These are phyloP conservation scores for Ameiurus melas DNA, from an alignment of 2,113 vertebrate genomes.

Conservation along the genomic window DNA sequence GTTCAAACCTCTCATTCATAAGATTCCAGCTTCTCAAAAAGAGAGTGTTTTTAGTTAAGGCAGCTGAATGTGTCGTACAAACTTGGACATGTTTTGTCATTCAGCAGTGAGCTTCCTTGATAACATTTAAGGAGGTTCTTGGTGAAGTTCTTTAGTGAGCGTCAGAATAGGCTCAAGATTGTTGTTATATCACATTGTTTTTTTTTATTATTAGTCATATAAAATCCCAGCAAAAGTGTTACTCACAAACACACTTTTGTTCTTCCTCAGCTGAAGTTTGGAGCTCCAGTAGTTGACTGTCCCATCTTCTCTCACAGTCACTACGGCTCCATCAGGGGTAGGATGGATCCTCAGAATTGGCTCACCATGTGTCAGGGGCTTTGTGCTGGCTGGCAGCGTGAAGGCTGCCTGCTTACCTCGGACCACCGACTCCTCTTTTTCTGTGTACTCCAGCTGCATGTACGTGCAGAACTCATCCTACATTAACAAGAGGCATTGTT, in stretches of 20 bases:
- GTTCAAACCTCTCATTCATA: neutral
- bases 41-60: neutral
- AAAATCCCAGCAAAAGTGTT: neutral
- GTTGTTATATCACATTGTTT: neutral
- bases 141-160: neutral
- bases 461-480: constrained; percentile 78
- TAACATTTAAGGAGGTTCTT: neutral
- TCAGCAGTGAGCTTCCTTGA: neutral
- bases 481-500: neutral
- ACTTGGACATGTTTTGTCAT: neutral
- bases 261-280: constrained; percentile 75
- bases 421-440: constrained; percentile 62
- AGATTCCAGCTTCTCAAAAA: neutral
- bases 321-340: constrained; percentile 65
- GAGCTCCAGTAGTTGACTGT: constrained; percentile 76
- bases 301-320: constrained; percentile 77
- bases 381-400: constrained; percentile 68
- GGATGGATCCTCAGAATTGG: constrained; percentile 67
- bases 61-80: neutral
- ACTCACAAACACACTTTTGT: constrained; percentile 80
- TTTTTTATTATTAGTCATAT: too few species aligned
- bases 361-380: constrained; percentile 57
- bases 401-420: constrained; percentile 68
- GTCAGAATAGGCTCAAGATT: neutral
- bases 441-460: constrained; percentile 73